Evolutionary conservation across 2,797 vertebrate genomes (phyloP).

Genomic region (Hapalemur alaotrensis): DNA sequence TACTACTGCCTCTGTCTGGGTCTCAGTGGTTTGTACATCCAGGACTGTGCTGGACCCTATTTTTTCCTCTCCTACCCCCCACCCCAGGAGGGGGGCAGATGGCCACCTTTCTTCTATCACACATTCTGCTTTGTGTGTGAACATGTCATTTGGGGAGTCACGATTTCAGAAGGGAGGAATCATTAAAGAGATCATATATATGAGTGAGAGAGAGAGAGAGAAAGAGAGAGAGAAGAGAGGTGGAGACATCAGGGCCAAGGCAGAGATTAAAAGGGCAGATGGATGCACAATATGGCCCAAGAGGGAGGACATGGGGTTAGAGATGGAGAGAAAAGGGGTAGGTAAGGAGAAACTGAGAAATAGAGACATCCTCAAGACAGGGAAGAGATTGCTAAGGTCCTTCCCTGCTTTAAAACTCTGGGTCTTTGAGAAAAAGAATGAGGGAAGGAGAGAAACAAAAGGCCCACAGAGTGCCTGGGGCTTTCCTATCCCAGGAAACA

Average conservation of each 20-base stretch:
- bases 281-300: background rate
- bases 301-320: background rate
- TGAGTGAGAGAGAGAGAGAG: background rate
- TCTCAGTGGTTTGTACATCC: background rate
- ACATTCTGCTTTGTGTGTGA: slow-evolving; percentile 19
- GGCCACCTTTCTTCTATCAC: slow-evolving; percentile 21
- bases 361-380: background rate
- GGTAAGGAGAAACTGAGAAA: background rate
- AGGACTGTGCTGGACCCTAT: background rate
- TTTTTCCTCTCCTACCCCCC: background rate
- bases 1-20: background rate
- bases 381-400: background rate
- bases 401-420: background rate
- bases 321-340: background rate
- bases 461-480: background rate
- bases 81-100: background rate
- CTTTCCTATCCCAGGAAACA: background rate
- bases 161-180: background rate
- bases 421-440: background rate
- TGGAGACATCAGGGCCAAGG: background rate
- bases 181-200: background rate
- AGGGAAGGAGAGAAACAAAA: background rate
- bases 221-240: background rate
- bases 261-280: slow-evolving; percentile 24
- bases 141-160: slow-evolving; percentile 3